Percentiles rank a stretch among this genome's conserved stretches.
Evolutionary conservation across 2,113 vertebrate genomes (phyloP).

Genomic region (Urocitellus parryii): DNA sequence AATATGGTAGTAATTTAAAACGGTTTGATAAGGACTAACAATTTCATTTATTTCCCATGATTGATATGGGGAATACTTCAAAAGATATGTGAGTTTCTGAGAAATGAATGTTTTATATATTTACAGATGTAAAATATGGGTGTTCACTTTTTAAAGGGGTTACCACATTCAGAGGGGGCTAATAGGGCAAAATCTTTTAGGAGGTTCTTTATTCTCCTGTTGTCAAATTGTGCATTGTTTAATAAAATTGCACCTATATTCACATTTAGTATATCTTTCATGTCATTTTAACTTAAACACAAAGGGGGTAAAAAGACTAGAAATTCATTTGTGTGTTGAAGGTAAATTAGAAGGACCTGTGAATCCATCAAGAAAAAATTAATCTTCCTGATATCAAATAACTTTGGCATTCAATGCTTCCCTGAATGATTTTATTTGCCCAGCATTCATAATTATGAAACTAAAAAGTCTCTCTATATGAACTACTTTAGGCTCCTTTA

Average conservation of each 20-base stretch:
- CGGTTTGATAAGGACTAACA: neutral
- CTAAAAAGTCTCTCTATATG: neutral
- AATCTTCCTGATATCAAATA: neutral
- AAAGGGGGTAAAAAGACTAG: neutral
- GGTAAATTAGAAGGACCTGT: neutral
- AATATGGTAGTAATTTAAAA: neutral
- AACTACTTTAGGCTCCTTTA: neutral
- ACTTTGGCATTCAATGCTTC: neutral
- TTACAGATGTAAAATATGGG: neutral
- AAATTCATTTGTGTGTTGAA: neutral
- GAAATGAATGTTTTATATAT: neutral
- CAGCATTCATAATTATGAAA: too few relatives aligned
- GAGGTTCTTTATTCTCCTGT: neutral
- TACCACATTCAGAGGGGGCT: neutral
- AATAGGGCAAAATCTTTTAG: neutral
- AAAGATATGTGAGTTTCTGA: neutral
- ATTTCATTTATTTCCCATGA: neutral
- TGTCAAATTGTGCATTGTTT: neutral
- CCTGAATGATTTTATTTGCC: neutral
- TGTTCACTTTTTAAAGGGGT: neutral
- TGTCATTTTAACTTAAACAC: neutral
- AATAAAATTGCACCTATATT: neutral
- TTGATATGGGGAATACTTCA: constrained; percentile 1
- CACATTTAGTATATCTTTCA: neutral
- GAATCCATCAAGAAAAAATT: neutral